phyloP scores from a whole-genome alignment of 2,113 vertebrate genomes.

The Damaliscus lunatus region DNA sequence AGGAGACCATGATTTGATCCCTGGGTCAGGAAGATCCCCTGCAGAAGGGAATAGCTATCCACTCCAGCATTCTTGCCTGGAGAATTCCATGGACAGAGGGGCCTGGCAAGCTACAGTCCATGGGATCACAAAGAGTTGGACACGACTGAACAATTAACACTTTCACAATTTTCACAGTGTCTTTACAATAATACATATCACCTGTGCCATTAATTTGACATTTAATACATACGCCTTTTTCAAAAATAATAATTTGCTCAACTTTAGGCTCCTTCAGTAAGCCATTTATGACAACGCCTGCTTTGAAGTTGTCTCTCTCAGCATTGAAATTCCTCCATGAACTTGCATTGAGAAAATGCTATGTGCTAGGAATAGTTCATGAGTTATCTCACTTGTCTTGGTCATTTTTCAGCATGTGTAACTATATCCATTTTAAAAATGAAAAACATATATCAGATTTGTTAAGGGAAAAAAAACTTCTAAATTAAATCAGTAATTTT shows the following conservation, averaged over 20 bases:
- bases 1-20: background rate
- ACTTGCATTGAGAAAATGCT: background rate
- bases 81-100: background rate
- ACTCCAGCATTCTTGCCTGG: background rate
- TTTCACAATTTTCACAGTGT: background rate
- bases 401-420: background rate
- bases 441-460: background rate
- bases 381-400: background rate
- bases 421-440: background rate
- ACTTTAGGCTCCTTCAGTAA: background rate
- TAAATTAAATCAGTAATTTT: background rate
- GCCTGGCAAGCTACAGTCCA: background rate
- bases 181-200: background rate
- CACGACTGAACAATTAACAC: background rate
- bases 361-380: background rate
- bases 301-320: background rate
- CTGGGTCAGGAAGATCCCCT: background rate
- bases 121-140: background rate
- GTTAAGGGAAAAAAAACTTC: background rate
- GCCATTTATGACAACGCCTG: background rate
- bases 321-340: background rate
- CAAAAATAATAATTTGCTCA: background rate
- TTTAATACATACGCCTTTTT: background rate
- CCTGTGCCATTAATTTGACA: background rate
- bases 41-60: background rate